These are phyloP conservation scores for Pegoplata infirma DNA, from an alignment of 2,888 invertebrate species.

Conservation along the genomic window DNA sequence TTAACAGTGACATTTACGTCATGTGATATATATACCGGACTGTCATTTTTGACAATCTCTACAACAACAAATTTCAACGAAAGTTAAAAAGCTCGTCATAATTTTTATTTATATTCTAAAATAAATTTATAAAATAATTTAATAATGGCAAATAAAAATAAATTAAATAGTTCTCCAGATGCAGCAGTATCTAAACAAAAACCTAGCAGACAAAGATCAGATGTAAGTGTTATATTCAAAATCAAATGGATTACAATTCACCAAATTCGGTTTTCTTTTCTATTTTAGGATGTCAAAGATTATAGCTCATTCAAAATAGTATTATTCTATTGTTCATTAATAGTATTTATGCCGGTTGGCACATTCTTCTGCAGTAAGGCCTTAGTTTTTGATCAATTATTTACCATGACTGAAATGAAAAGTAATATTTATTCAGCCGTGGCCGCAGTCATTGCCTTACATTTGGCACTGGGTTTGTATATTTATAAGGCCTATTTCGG, in stretches of 20 bases:
- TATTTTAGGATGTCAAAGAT: conserved; percentile 79
- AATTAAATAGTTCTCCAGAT: conserved; percentile 23
- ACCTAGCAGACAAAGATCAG: conserved; percentile 43
- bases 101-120: conserved; percentile 30
- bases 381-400: conserved; percentile 84
- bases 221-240: conserved; percentile 50
- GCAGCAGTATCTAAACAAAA: conserved; percentile 36
- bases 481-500: conserved; percentile 87
- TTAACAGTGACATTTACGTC: conserved; percentile 40
- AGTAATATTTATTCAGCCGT: conserved; percentile 90
- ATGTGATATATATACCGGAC: conserved; percentile 50
- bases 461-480: conserved; percentile 87
- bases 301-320: conserved; percentile 87
- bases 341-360: conserved; percentile 86
- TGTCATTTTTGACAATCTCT: conserved; percentile 50
- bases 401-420: conserved; percentile 80
- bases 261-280: not conserved
- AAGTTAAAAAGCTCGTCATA: conserved; percentile 11
- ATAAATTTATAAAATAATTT: not conserved
- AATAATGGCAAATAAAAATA: conserved; percentile 58
- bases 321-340: conserved; percentile 86
- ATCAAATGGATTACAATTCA: too few species aligned
- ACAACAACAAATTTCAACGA: conserved; percentile 6
- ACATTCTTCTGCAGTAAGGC: conserved; percentile 86
- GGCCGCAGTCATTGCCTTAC: conserved; percentile 86